phyloP scores from a whole-genome alignment of 2,797 vertebrate species.

The Gambusia yucatana region DNA sequence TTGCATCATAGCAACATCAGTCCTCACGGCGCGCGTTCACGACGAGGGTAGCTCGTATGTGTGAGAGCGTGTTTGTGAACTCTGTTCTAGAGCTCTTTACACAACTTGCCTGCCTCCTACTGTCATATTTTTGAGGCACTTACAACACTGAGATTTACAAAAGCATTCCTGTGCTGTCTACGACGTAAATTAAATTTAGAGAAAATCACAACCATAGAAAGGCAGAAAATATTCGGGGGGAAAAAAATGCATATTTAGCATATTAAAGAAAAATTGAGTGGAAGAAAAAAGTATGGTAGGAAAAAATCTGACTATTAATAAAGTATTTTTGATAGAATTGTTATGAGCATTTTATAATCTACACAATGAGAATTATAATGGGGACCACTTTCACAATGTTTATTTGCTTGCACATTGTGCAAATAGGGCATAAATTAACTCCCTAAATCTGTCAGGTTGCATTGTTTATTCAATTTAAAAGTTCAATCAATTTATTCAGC shows the following conservation, averaged over 20 bases:
- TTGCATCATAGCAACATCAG: slow-evolving; percentile 80
- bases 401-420: not conserved
- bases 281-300: not conserved
- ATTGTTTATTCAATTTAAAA: not conserved
- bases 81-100: slow-evolving; percentile 7
- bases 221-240: not conserved
- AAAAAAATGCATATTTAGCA: not conserved
- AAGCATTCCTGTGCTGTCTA: not conserved
- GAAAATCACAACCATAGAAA: not conserved
- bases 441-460: not conserved
- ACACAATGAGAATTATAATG: not conserved
- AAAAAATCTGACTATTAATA: not conserved
- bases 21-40: slow-evolving; percentile 64
- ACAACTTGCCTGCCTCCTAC: slow-evolving; percentile 61
- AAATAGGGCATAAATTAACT: too few relatives aligned
- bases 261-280: not conserved
- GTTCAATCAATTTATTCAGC: not conserved
- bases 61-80: slow-evolving; percentile 7
- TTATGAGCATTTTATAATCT: not conserved
- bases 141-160: not conserved
- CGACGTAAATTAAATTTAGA: not conserved
- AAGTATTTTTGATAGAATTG: not conserved
- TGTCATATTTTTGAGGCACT: slow-evolving; percentile 19
- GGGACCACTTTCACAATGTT: not conserved
- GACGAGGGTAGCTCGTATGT: slow-evolving; percentile 26